These are phyloP conservation scores for Chionoecetes opilio DNA, from an alignment of 1,140 invertebrate species.

Conservation along the genomic window DNA sequence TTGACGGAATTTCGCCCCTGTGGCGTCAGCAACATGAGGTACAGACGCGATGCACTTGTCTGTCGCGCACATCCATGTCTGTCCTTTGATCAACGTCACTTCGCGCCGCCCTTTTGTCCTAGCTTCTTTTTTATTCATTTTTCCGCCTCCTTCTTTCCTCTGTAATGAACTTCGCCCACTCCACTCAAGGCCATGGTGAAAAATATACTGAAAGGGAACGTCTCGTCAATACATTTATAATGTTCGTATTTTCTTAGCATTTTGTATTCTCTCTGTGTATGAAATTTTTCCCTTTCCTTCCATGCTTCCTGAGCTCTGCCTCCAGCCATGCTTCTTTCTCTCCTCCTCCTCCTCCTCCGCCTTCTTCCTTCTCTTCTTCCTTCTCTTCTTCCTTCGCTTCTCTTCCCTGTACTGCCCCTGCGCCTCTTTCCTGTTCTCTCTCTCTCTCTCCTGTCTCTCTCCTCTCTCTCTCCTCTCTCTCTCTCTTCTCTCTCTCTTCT, in stretches of 20 bases:
- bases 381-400: too few species aligned
- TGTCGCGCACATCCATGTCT: too few species aligned
- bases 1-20: too few species aligned
- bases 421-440: too few species aligned
- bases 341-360: not conserved
- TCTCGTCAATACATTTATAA: not conserved
- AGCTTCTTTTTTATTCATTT: not conserved
- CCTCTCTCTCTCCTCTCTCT: too few species aligned
- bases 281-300: not conserved
- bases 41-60: too few species aligned
- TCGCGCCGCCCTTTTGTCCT: too few species aligned
- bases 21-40: too few species aligned
- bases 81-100: too few species aligned
- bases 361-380: not conserved
- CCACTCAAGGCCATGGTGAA: not conserved
- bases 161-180: not conserved
- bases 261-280: not conserved
- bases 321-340: not conserved
- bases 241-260: not conserved
- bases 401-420: too few species aligned
- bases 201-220: not conserved
- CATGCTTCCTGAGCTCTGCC: not conserved
- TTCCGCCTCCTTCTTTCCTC: not conserved
- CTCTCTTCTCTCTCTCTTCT: too few species aligned
- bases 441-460: too few species aligned